phyloP scores from a whole-genome alignment of 2,113 vertebrate species.

The Cricetomys ansorgei region DNA sequence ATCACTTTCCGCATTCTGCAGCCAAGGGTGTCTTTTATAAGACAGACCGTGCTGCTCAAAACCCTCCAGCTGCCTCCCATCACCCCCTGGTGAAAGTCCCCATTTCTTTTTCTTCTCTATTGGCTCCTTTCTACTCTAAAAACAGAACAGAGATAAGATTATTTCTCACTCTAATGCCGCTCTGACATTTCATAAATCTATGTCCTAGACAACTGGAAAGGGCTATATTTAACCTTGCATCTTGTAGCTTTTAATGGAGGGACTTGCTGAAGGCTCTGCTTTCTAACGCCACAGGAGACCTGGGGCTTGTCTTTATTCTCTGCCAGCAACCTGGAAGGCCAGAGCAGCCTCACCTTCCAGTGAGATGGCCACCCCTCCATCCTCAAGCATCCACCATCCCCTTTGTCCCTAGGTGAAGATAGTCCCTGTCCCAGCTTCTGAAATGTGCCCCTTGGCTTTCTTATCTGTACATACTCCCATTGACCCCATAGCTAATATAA shows the following conservation, averaged over 20 bases:
- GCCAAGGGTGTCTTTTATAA: slow-evolving; percentile 6
- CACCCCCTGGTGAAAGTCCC: slow-evolving; percentile 37
- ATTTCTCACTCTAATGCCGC: slow-evolving; percentile 57
- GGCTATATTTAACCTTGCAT: slow-evolving; percentile 78
- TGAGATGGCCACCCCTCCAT: fast-evolving
- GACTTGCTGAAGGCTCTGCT: slow-evolving; percentile 60
- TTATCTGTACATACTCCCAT: slow-evolving; percentile 1
- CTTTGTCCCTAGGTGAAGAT: slow-evolving; percentile 1
- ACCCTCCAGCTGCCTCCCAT: background rate
- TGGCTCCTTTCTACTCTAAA: slow-evolving; percentile 69
- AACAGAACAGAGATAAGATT: slow-evolving; percentile 68
- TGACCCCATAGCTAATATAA: background rate
- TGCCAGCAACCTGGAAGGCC: background rate
- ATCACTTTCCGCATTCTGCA: background rate
- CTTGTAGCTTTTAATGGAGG: slow-evolving; percentile 71
- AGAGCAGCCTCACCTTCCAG: background rate
- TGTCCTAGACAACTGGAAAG: slow-evolving; percentile 75
- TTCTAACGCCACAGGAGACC: slow-evolving; percentile 64
- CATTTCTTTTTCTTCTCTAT: slow-evolving; percentile 60
- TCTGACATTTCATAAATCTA: slow-evolving; percentile 79
- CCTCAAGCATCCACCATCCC: background rate
- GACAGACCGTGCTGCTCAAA: background rate
- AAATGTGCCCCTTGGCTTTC: slow-evolving; percentile 17
- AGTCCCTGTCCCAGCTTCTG: background rate
- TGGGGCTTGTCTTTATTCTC: slow-evolving; percentile 66